Evolutionary conservation across 2,888 invertebrate species (phyloP).

Genomic region (Lysandra coridon): DNA sequence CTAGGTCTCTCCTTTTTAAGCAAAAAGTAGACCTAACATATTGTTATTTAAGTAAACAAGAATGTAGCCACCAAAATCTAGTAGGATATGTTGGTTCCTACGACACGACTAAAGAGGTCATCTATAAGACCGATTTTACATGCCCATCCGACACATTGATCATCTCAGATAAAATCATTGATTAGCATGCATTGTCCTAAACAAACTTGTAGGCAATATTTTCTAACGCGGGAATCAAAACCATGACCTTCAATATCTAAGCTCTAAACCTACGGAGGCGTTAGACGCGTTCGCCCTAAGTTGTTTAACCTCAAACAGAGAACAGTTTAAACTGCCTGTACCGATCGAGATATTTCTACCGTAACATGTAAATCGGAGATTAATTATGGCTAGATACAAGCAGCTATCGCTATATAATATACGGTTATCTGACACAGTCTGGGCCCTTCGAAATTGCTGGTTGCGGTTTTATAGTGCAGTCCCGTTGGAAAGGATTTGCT

Average conservation of each 20-base stretch:
- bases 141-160: neutral
- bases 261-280: neutral
- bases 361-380: conserved; percentile 26
- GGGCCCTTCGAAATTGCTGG: conserved; percentile 32
- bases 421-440: conserved; percentile 34
- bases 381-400: conserved; percentile 23
- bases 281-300: neutral
- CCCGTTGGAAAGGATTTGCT: conserved; percentile 25
- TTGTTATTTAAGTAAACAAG: neutral
- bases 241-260: neutral
- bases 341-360: neutral
- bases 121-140: neutral
- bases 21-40: no score
- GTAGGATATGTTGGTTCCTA: no score
- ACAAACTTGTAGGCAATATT: neutral
- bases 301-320: conserved; percentile 22
- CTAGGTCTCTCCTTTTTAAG: neutral
- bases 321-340: conserved; percentile 20
- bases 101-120: neutral
- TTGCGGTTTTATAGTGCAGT: conserved; percentile 31
- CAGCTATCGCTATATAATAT: conserved; percentile 26
- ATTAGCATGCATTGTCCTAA: neutral
- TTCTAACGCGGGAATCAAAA: no score
- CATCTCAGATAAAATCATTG: neutral
- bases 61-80: neutral